These are phyloP conservation scores for Synergus umbraculus DNA, from an alignment of 2,888 invertebrate species.

Conservation along the genomic window DNA sequence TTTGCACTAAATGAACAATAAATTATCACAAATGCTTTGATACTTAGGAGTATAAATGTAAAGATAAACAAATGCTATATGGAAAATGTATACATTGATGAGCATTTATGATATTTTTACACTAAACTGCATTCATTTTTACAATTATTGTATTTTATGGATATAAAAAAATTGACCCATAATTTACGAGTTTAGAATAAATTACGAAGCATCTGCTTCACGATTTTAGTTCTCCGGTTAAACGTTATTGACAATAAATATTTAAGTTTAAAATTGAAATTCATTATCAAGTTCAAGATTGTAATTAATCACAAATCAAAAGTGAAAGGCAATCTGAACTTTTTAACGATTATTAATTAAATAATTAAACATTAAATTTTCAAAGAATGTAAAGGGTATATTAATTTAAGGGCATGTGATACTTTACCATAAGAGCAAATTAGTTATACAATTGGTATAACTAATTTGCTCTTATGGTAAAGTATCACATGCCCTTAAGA, in stretches of 20 bases:
- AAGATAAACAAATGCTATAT: neutral
- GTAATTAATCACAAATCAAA: no score
- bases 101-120: conserved; percentile 20
- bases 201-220: neutral
- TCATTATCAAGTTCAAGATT: no score
- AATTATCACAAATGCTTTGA: conserved; percentile 39
- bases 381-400: no score
- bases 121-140: neutral
- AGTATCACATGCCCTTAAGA: no score
- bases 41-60: conserved; percentile 3
- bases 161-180: neutral
- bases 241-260: neutral
- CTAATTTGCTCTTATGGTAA: no score
- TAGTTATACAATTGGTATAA: no score
- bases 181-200: neutral
- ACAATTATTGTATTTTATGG: neutral
- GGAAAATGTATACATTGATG: neutral
- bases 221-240: neutral
- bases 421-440: no score
- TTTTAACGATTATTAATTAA: no score
- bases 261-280: no score
- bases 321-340: no score
- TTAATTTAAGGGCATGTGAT: no score
- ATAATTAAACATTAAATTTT: no score
- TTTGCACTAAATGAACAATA: conserved; percentile 25